Base-by-base conservation (phyloP, 2,797 vertebrate genomes). In the Pelochelys cantorii region DNA sequence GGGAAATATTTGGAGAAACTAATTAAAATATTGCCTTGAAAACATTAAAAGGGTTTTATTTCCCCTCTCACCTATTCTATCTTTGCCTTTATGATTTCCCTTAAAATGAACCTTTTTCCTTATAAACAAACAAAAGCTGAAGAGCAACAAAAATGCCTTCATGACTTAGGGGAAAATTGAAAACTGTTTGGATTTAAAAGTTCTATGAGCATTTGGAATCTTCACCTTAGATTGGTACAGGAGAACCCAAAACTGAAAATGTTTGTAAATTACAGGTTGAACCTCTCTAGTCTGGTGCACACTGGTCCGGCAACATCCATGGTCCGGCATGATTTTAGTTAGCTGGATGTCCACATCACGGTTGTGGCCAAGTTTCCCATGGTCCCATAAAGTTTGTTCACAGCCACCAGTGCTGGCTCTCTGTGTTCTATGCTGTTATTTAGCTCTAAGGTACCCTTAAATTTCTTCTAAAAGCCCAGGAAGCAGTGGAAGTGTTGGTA, bases 41-140 rank as follows among this genome's bases (percentile, higher is more conserved):
- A 91, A 88, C n/a, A 79, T 92, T 88, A 56, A 88, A 94, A 90
- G 74, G 31, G 17, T 87, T 96, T 92, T 85, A 62, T 86, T 96
- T 96, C 7, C 7, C 25, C 74, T 52, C 14, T 14, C 42, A n/a
- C 74, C 12, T 1, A 3, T 86, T 93, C 82, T 78, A 34, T 85
- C 29, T 84, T 52, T 71, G 18, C 83, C 31, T n/a, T 83, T 53
- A 1, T 95, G 37, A 62, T 83, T 65, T 55, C 48, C 95, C 25
- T 55, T 85, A 17, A 37, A 48, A 94, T 29, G 14, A 17, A 59
- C 11, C 23, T 89, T 90, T 89, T 25, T 29, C 5, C 74, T 29
- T 52, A 77, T 48, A 71, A 86, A 22, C 79, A 37, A 89, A 22
- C 42, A 57, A 12, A 89, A 56, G 2, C 11, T 42, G 84, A 59